Base-by-base conservation (phyloP, 2,797 vertebrate genomes). In the Dallia pectoralis region DNA sequence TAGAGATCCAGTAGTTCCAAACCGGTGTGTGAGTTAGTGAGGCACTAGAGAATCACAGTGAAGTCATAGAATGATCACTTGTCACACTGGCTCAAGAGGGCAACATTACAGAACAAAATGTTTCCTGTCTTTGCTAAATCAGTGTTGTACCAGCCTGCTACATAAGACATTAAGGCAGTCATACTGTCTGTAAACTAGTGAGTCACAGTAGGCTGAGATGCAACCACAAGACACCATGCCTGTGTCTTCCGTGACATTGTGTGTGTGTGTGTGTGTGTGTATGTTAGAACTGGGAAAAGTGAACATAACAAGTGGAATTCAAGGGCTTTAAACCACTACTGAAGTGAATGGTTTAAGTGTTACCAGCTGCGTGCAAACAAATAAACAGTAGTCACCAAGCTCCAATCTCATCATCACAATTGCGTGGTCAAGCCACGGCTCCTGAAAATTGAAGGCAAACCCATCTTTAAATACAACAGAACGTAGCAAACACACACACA, bases 41-140 rank as follows among this genome's bases (percentile, higher is more conserved):
- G 83, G 87, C 83, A 87, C 81, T 72, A 67, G 69, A 82, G 73
- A 75, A 76, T 89, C 89, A 91, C 91, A 91, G 91, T 91, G 87
- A 84, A 79, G 74, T 59, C 4, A 8, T 25, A 70, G 33, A 70
- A 25, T 62, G 56, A 30, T 74, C 59, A 64, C 51, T 6, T 53
- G 51, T 53, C 51, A 53, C 51, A 53, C 51, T 53, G 51, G n/a
- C 51, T 53, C 18, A 53, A 53, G 19, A 53, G 49, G 19, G 19
- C 0, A 53, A 19, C 19, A 19, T 19, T 53, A 53, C 51, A 22
- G 8, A 53, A 16, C 51, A 22, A 22, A n/a, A 22, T 53, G 19
- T 22, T 18, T n/a, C 19, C 19, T 22, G 51, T 22, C 51, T 53
- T 18, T 19, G 18, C 51, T 53, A 53, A 53, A 53, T 53, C 51